These are phyloP conservation scores for Dione juno DNA, from an alignment of 2,888 invertebrate genomes.

Conservation along the genomic window DNA sequence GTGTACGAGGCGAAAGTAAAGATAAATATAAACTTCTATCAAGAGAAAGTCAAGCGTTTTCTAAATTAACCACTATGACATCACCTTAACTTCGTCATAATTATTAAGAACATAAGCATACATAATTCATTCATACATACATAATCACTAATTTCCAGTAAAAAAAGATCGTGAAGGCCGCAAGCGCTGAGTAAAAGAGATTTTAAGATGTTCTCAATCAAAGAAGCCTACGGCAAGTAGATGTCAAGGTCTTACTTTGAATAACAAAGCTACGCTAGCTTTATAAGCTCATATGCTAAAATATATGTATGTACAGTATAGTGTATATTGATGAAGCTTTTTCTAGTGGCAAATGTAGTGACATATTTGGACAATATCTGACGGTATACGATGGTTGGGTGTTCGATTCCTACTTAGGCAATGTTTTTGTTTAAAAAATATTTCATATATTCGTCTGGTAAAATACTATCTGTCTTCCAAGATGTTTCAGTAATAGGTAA, in stretches of 20 bases:
- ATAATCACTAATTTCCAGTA: neutral
- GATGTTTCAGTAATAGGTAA: too few species aligned
- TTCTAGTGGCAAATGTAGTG: neutral
- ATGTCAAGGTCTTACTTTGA: conserved; percentile 18
- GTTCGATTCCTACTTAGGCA: neutral
- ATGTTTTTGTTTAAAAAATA: too few species aligned
- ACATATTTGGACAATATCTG: too few species aligned
- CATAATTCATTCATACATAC: too few species aligned
- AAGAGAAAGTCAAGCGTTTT: too few species aligned
- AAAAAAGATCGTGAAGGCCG: neutral
- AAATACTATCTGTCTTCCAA: too few species aligned
- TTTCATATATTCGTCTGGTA: too few species aligned
- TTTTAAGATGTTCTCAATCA: conserved; percentile 24
- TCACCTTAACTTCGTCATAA: too few species aligned
- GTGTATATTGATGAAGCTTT: neutral
- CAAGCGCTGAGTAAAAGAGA: neutral
- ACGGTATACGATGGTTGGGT: neutral
- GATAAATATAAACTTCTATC: too few species aligned
- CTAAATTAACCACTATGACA: too few species aligned
- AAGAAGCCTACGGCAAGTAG: conserved; percentile 6
- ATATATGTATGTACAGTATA: neutral
- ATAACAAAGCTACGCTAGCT: conserved; percentile 5
- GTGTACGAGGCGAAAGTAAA: too few species aligned
- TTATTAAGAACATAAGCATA: neutral
- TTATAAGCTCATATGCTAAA: neutral